Percentiles rank a stretch among this genome's conserved stretches.
Evolutionary conservation across 2,888 invertebrate species (phyloP).

Genomic region (Calephelis perditalis): DNA sequence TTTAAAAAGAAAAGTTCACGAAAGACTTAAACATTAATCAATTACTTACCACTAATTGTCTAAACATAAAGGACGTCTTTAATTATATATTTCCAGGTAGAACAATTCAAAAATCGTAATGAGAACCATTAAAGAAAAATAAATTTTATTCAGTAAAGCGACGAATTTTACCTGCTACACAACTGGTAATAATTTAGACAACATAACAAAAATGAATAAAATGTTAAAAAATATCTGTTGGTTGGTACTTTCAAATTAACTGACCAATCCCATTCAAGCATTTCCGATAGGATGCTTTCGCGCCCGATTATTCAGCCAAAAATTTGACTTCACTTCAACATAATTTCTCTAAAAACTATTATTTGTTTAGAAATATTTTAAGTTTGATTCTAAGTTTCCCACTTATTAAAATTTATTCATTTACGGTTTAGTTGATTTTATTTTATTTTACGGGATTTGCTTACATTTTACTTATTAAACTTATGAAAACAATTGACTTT

Average conservation of each 20-base stretch:
- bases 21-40: constrained; percentile 52
- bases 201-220: constrained; percentile 57
- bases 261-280: constrained; percentile 49
- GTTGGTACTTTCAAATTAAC: constrained; percentile 60
- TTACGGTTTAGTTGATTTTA: no score
- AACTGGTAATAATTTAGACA: constrained; percentile 74
- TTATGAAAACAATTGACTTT: no score
- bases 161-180: constrained; percentile 72
- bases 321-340: constrained; percentile 26
- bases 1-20: constrained; percentile 67
- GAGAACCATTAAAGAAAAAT: constrained; percentile 64
- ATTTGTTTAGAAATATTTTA: neutral
- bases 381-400: neutral
- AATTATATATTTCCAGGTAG: constrained; percentile 43
- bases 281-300: constrained; percentile 65
- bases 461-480: no score
- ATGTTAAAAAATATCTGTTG: constrained; percentile 36
- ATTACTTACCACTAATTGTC: constrained; percentile 49
- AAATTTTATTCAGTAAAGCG: constrained; percentile 56
- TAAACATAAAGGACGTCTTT: constrained; percentile 39
- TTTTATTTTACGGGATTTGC: no score
- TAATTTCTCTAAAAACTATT: neutral
- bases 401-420: neutral
- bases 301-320: constrained; percentile 61
- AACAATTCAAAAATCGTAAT: constrained; percentile 48